Base-by-base conservation (phyloP, 2,888 invertebrate species). In the Boloria selene region DNA sequence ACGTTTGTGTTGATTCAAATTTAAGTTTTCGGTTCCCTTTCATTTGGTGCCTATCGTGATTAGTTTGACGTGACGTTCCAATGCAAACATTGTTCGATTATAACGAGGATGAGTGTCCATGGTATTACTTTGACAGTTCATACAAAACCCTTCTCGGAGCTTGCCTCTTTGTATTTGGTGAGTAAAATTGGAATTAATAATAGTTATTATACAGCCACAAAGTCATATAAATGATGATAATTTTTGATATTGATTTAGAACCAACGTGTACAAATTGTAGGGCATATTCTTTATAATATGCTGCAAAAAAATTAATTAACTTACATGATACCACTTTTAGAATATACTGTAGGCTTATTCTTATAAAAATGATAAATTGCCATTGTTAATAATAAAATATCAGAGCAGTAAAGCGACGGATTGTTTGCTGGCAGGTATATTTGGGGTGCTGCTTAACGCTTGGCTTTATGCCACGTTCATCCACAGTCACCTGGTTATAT, bases 381-480 rank as follows among this genome's bases (percentile, higher is more conserved):
- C 18, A 45, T 38, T 42, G 42, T 47, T 22, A 31, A 50, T 18
- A 49, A 38, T 56, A 61, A 54, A 16, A 47, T 58, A 58, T 56
- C 55, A 66, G 31, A 22, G 51, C 51, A 45, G 42, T 60, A 65
- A 65, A 31, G n/a, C 59, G 54, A 13, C n/a, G 13, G 44, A 64
- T 58, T 64, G 45, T 56, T 45, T 44, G 10, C 54, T 64, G 58
- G 44, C 85, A 93, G 93, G 93, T 82, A 82, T 90, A 76, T 89
- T 90, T 75, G 93, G 93, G 83, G 88, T 93, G 85, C 88, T 93
- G 82, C 85, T 93, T 75, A 93, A 93, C 75, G 86, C 88, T 73
- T 93, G 93, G 93, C 88, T 93, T 68, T 91, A 91, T 78, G 86
- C 86, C 78, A 92, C 93, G 38, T 93, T 93, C 82, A 82, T 93